Conservation (phyloP, 1,140 invertebrate genomes). For the Drosophila repletoides region DNA sequence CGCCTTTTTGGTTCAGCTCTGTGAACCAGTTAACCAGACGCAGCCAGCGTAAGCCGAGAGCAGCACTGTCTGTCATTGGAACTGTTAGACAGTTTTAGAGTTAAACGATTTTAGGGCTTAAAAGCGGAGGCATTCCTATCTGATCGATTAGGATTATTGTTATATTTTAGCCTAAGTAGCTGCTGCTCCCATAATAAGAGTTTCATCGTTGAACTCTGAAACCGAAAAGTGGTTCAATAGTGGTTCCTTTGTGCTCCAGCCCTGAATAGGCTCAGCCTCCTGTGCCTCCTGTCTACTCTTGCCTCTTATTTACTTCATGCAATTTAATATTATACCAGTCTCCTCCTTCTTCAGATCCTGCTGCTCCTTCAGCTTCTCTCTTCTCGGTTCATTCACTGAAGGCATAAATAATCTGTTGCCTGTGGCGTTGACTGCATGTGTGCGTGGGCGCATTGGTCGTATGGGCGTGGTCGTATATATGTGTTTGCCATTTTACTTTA, state of each 20-base stretch:
- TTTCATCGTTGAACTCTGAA: too few species aligned
- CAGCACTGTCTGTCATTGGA: too few species aligned
- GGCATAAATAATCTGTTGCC: conserved; percentile 75
- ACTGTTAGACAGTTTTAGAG: too few species aligned
- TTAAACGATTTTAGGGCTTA: too few species aligned
- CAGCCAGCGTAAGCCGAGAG: neutral
- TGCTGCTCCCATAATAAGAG: too few species aligned
- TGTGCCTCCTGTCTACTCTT: neutral
- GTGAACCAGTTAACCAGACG: neutral
- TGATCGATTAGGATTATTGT: too few species aligned
- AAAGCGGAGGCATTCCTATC: too few species aligned
- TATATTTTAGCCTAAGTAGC: too few species aligned
- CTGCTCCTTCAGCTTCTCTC: neutral
- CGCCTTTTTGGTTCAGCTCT: neutral
- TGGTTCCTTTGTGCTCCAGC: too few species aligned
- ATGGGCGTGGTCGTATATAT: conserved; percentile 3
- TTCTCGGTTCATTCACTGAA: conserved; percentile 45
- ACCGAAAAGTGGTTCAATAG: too few species aligned
- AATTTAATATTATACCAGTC: conserved; percentile 60
- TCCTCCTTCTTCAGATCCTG: neutral
- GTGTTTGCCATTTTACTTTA: conserved; percentile 34
- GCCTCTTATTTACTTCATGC: conserved; percentile 60
- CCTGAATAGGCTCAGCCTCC: too few species aligned
- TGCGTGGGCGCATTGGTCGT: conserved; percentile 11
- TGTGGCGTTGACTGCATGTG: conserved; percentile 8